phyloP scores from a whole-genome alignment of 2,113 vertebrate genomes.

The Mobula birostris region DNA sequence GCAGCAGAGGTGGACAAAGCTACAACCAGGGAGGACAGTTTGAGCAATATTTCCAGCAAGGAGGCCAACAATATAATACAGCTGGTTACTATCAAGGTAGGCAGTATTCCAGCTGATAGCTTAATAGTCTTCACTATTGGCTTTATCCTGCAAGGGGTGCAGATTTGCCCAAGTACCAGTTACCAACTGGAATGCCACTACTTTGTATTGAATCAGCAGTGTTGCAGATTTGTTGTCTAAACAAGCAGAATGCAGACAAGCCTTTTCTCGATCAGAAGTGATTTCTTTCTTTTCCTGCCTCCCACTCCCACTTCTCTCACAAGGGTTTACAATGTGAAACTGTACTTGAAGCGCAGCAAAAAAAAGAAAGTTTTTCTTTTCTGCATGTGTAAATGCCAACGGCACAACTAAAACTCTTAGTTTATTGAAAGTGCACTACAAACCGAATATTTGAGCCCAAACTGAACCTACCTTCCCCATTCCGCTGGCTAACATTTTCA shows the following conservation, averaged over 20 bases:
- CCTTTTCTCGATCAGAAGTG: neutral
- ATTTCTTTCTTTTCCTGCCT: neutral
- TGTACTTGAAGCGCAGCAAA: slow-evolving; percentile 32
- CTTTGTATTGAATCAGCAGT: slow-evolving; percentile 26
- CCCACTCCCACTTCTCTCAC: neutral
- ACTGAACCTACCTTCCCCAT: slow-evolving; percentile 60
- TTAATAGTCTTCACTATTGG: neutral
- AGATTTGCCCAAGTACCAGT: neutral
- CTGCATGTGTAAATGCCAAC: slow-evolving; percentile 60
- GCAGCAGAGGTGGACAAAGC: slow-evolving; percentile 76
- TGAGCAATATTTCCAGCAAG: slow-evolving; percentile 97
- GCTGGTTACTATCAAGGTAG: slow-evolving; percentile 89
- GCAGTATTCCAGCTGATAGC: slow-evolving; percentile 82
- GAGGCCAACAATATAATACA: slow-evolving; percentile 91
- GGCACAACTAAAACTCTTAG: slow-evolving; percentile 49
- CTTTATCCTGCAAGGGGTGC: neutral
- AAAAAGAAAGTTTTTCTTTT: slow-evolving; percentile 49
- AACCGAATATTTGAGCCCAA: slow-evolving; percentile 49
- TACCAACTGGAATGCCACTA: slow-evolving; percentile 30
- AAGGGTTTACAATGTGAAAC: slow-evolving; percentile 8
- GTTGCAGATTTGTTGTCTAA: slow-evolving; percentile 31
- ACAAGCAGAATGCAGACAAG: neutral
- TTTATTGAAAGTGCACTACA: slow-evolving; percentile 59
- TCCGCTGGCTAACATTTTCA: slow-evolving; percentile 56
- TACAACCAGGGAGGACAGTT: slow-evolving; percentile 92